A percentile compares a stretch with the other conserved stretches of the same genome.
phyloP scores from a whole-genome alignment of 1,140 invertebrate genomes.

The Dendroctonus ponderosae region DNA sequence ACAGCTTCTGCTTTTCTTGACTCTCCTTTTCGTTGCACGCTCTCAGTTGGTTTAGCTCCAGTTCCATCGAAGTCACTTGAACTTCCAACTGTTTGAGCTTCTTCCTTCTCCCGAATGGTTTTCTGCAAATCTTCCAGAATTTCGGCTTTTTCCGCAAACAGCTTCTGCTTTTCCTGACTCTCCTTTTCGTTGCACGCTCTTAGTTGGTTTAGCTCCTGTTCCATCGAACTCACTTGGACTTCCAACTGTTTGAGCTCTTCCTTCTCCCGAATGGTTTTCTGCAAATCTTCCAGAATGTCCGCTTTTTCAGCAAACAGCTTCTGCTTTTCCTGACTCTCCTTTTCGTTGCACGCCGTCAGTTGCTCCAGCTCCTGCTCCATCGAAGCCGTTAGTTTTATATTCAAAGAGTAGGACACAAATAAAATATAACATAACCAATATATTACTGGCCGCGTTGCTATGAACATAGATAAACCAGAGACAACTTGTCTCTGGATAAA shows the following conservation, averaged over 20 bases:
- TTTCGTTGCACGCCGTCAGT: too few species aligned
- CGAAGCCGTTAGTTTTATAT: too few species aligned
- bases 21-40: too few species aligned
- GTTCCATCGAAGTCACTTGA: too few species aligned
- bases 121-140: not conserved
- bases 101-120: not conserved
- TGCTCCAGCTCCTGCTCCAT: not conserved
- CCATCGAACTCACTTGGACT: not conserved
- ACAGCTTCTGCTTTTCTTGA: too few species aligned
- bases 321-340: not conserved
- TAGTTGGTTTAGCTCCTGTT: not conserved
- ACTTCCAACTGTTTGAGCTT: too few species aligned
- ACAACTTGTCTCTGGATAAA: too few species aligned
- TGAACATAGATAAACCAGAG: too few species aligned
- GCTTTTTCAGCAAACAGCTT: conserved; percentile 1
- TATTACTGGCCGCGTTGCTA: too few species aligned
- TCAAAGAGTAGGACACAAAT: too few species aligned
- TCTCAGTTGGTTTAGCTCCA: too few species aligned
- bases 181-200: not conserved
- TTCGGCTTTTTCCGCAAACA: not conserved
- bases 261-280: conserved; percentile 12
- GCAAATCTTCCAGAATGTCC: conserved; percentile 12
- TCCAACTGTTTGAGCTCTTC: not conserved
- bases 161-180: not conserved
- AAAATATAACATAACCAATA: too few species aligned